Evolutionary conservation across 2,888 invertebrate genomes (phyloP), one percentile per base, ranked within the genome.

Genomic region (Pachydiplax longipennis): DNA sequence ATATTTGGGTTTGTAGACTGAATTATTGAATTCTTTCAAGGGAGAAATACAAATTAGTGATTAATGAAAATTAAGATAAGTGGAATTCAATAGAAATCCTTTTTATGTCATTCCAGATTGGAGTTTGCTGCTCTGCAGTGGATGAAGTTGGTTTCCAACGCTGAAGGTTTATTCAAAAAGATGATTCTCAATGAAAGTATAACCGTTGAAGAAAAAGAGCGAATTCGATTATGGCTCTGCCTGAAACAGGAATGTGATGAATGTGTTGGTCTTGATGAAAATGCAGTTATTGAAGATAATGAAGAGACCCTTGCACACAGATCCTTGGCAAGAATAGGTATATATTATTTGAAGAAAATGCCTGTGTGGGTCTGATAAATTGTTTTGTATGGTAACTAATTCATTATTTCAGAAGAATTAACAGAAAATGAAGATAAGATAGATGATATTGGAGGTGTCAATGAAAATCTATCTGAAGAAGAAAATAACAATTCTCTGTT

Each of bases 181-280:
- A 95, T 98, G 81, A 95, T 97, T 90, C 95, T 95, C 25, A 96
- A 96, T 80, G 96, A 96, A 92, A 95, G 95, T n/a, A 93, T 98
- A 91, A 95, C 96, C 18, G 96, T 96, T 90, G 94, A 95, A 91
- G 97, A 97, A 93, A 95, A 96, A 92, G 97, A 97, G 93, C 97
- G 97, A 94, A 96, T 96, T 82, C 96, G 97, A 93, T 97, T 97
- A 92, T 98, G 98, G 98, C 94, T 98, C 31, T 97, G 97, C 92
- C 94, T 97, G 91, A 98, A 98, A 93, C 97, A 97, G 92, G 98
- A 98, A 94, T 98, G 97, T 94, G 97, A 98, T 93, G 97, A 98
- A 93, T 97, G 97, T 93, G 95, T 97, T 83, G 96, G 95, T 91
- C 94, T 94, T 91, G 96, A 96, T 92, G 94, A 94, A 58, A 93